These are phyloP conservation scores for Eira barbara DNA, from an alignment of 2,113 vertebrate species.

Conservation along the genomic window DNA sequence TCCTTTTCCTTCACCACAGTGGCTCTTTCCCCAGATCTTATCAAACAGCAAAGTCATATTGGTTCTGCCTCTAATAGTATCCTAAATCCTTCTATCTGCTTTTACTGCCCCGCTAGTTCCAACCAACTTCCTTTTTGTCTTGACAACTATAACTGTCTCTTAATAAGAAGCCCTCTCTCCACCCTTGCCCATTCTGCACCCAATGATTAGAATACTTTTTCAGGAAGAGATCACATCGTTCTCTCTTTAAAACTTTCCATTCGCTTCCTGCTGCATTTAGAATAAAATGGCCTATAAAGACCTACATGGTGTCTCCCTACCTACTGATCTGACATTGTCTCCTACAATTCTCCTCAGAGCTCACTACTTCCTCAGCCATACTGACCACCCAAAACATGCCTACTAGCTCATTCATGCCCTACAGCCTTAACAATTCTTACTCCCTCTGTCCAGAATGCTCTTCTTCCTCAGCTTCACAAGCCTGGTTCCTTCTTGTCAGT, in stretches of 20 bases:
- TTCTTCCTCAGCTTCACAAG: not conserved
- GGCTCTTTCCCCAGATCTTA: not conserved
- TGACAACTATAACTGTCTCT: not conserved
- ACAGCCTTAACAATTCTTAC: not conserved
- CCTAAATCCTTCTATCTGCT: not conserved
- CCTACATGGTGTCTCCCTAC: not conserved
- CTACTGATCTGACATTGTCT: not conserved
- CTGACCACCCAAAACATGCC: not conserved
- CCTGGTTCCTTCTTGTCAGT: not conserved
- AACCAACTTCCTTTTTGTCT: not conserved
- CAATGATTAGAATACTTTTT: not conserved
- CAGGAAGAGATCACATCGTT: conserved; percentile 18
- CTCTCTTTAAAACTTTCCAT: not conserved
- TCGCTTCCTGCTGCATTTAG: not conserved
- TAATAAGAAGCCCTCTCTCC: not conserved
- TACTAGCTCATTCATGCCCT: not conserved
- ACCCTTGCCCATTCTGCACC: not conserved
- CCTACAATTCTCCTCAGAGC: not conserved
- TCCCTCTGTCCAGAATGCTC: not conserved
- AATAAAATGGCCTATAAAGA: not conserved
- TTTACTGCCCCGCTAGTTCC: not conserved
- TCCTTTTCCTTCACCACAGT: not conserved
- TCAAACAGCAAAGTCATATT: not conserved
- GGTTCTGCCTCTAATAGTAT: not conserved
- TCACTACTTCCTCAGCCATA: not conserved